Conservation (phyloP, 2,888 invertebrate species). For the Macrophya annulata region DNA sequence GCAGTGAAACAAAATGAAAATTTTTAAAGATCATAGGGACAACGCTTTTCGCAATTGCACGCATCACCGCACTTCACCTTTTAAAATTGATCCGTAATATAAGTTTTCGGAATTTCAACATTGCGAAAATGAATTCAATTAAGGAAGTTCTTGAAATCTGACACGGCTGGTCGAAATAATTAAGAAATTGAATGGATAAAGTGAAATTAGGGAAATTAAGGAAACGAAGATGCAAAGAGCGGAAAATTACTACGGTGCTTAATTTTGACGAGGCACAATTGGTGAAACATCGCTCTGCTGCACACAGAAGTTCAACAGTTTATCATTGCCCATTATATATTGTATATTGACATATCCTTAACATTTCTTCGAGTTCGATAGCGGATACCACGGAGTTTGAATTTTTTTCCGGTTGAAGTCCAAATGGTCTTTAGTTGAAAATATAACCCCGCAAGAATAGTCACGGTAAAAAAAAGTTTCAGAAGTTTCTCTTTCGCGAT, state of each 20-base stretch:
- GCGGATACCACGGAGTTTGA: not conserved
- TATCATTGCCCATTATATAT: not conserved
- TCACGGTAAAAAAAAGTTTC: not conserved
- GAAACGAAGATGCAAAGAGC: not conserved
- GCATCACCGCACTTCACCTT: not conserved
- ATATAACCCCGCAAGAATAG: not conserved
- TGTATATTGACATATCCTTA: not conserved
- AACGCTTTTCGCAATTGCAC: not conserved
- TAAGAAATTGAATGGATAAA: constrained; percentile 16
- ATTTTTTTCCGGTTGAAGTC: not conserved
- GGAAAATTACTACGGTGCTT: not conserved
- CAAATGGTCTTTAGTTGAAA: not conserved
- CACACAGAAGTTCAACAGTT: not conserved
- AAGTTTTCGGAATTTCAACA: not conserved
- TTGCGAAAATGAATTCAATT: constrained; percentile 15
- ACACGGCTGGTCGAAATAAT: not conserved
- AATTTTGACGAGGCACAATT: not conserved
- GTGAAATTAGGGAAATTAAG: not conserved
- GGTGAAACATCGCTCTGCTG: not conserved
- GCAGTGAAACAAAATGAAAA: not conserved
- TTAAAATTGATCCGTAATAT: not conserved
- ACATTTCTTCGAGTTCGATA: not conserved
- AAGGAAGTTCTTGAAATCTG: not conserved
- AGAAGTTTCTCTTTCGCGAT: not conserved
- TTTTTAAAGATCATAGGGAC: not conserved